Evolutionary conservation across 1,140 invertebrate species (phyloP).

Genomic region (Lordiphosa stackelbergi): DNA sequence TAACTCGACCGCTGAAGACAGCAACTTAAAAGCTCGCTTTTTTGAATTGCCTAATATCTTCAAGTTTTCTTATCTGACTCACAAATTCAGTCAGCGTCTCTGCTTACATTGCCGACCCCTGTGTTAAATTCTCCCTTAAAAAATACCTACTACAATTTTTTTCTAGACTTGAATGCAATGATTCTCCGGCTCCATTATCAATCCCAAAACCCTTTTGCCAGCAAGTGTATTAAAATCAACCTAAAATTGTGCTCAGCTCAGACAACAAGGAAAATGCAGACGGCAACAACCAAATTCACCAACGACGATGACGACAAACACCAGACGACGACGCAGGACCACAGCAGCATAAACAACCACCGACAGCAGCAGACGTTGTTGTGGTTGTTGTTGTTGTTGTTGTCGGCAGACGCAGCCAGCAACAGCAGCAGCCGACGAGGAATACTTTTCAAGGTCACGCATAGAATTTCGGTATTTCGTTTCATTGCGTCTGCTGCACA

Average conservation of each 20-base stretch:
- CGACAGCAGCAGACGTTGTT: constrained; percentile 46
- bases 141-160: too few relatives aligned
- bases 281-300: constrained; percentile 51
- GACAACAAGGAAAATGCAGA: constrained; percentile 74
- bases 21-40: too few relatives aligned
- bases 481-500: constrained; percentile 70
- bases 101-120: too few relatives aligned
- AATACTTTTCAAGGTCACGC: constrained; percentile 75
- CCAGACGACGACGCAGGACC: constrained; percentile 36
- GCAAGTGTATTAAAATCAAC: constrained; percentile 21
- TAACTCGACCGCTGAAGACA: too few relatives aligned
- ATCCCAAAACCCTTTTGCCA: constrained; percentile 2
- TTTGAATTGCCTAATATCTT: too few relatives aligned
- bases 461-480: constrained; percentile 75
- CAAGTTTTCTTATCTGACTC: too few relatives aligned
- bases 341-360: constrained; percentile 61
- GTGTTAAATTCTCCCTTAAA: too few relatives aligned
- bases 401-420: constrained; percentile 21
- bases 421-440: constrained; percentile 42
- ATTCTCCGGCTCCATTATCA: constrained; percentile 2
- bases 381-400: constrained; percentile 35
- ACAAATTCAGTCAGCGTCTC: too few relatives aligned
- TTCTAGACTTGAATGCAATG: background rate
- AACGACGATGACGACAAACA: constrained; percentile 32
- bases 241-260: constrained; percentile 51